phyloP scores from a whole-genome alignment of 1,140 invertebrate species.

The Pectinophora gossypiella region DNA sequence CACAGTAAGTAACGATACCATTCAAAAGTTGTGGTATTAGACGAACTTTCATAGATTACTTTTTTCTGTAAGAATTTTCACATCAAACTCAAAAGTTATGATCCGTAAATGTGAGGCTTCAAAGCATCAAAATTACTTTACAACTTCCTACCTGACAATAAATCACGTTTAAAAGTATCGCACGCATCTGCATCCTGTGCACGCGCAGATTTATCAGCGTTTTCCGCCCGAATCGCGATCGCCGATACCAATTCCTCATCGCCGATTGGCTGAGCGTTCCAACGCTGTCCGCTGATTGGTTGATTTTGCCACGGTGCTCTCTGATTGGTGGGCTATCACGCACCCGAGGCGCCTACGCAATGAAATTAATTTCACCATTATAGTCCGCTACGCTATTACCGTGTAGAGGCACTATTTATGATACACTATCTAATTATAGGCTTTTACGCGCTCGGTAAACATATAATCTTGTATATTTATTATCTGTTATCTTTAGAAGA shows the following conservation, averaged over 20 bases:
- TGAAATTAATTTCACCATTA: background rate
- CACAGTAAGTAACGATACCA: no score
- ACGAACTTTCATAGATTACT: no score
- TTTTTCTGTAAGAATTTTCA: no score
- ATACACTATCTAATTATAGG: background rate
- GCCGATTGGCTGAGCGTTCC: background rate
- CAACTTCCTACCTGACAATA: no score
- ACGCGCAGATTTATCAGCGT: slow-evolving; percentile 1
- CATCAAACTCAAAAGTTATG: no score
- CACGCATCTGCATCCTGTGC: slow-evolving; percentile 5
- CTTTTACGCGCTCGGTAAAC: background rate
- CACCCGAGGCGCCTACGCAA: slow-evolving; percentile 1
- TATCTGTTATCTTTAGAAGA: background rate
- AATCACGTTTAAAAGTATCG: background rate
- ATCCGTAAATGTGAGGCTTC: no score
- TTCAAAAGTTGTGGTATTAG: no score
- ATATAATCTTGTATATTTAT: background rate
- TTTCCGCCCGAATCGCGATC: slow-evolving; percentile 2
- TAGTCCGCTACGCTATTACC: background rate
- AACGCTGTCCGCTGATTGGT: background rate
- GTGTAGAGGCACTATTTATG: background rate
- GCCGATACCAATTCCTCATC: background rate
- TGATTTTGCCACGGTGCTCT: no score
- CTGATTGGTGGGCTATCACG: no score
- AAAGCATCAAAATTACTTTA: no score